Percentiles rank a stretch among this genome's conserved stretches.
Conservation (phyloP, 2,888 invertebrate species). For the Hipparchia sbordonii region DNA sequence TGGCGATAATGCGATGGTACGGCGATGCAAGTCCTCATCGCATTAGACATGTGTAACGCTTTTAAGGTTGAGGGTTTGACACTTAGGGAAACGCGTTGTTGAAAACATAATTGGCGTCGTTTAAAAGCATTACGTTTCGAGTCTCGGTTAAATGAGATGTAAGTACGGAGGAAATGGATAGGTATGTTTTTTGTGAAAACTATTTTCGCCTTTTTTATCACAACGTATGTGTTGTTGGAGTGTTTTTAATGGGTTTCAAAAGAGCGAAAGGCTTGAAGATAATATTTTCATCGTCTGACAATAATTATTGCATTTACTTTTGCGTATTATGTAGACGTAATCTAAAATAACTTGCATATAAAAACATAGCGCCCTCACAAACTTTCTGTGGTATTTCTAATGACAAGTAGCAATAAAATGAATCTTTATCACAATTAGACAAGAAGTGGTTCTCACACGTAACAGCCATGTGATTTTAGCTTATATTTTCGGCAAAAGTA, state of each 20-base stretch:
- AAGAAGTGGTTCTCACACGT: slow-evolving; percentile 23
- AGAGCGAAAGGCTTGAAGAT: slow-evolving; percentile 5
- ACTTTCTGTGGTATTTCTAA: background rate
- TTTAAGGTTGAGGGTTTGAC: slow-evolving; percentile 44
- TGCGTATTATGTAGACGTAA: background rate
- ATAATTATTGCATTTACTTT: background rate
- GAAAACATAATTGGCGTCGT: slow-evolving; percentile 43
- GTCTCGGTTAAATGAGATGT: slow-evolving; percentile 27
- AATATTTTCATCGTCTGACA: slow-evolving; percentile 12
- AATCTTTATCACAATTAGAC: background rate
- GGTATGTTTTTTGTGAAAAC: slow-evolving; percentile 1
- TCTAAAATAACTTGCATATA: background rate
- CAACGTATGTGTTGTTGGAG: slow-evolving; percentile 10
- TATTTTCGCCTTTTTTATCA: background rate
- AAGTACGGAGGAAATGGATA: slow-evolving; percentile 3
- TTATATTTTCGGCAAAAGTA: slow-evolving; percentile 46
- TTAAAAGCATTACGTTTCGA: slow-evolving; percentile 29
- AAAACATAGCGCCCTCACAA: background rate
- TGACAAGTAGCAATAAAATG: background rate
- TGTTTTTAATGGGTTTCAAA: slow-evolving; percentile 17
- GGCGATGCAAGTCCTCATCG: slow-evolving; percentile 40
- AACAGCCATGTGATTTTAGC: slow-evolving; percentile 33
- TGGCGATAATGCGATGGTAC: slow-evolving; percentile 34
- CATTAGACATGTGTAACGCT: slow-evolving; percentile 50
- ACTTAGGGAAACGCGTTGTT: slow-evolving; percentile 41